A percentile compares a stretch with the other conserved stretches of the same genome.
Conservation (phyloP, 2,113 vertebrate genomes). For the Tragelaphus imberbis region DNA sequence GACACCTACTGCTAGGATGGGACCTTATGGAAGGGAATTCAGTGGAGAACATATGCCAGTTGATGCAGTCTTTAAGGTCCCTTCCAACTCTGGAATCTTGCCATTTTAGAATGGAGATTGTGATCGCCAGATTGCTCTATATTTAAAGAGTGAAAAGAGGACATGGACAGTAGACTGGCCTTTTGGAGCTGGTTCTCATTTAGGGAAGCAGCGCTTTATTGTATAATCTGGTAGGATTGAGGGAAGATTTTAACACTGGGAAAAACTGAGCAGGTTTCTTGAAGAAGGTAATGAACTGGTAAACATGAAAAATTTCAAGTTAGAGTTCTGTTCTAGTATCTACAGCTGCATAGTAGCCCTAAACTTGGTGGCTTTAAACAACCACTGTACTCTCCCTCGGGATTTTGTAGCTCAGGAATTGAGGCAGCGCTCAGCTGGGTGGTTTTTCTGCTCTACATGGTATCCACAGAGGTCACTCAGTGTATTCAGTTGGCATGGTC, state of each 20-base stretch:
- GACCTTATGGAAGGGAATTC: neutral
- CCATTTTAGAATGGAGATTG: neutral
- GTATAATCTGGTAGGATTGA: neutral
- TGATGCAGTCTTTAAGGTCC: neutral
- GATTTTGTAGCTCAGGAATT: neutral
- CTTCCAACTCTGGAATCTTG: neutral
- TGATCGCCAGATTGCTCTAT: neutral
- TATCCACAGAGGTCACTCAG: neutral
- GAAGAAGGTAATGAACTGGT: neutral
- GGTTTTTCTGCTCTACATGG: neutral
- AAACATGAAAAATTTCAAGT: neutral
- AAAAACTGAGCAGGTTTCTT: neutral
- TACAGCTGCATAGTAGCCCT: neutral
- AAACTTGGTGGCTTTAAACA: neutral
- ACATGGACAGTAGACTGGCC: neutral
- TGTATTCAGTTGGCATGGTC: neutral
- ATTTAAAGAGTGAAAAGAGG: conserved; percentile 2
- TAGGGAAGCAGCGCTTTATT: neutral
- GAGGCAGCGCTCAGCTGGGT: neutral
- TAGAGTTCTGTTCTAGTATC: neutral
- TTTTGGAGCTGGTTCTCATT: neutral
- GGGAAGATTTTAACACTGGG: neutral
- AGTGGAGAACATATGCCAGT: neutral
- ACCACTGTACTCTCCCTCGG: neutral
- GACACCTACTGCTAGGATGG: neutral